These are phyloP conservation scores for Desmophyllum pertusum DNA, from an alignment of 92 coral and sea anemone genomes.

Conservation along the genomic window DNA sequence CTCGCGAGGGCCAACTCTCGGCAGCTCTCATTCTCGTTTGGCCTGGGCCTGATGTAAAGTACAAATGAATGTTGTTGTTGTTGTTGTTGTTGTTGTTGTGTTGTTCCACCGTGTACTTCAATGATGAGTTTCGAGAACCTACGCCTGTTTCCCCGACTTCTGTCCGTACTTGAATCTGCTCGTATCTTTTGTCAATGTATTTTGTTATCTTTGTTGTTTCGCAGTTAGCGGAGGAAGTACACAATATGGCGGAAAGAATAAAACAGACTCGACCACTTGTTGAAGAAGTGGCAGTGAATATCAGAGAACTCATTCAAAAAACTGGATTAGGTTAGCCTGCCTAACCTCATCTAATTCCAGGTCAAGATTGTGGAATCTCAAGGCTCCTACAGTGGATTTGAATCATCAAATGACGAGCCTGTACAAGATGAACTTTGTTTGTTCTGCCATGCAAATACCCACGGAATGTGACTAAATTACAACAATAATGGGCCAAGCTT, in stretches of 20 bases:
- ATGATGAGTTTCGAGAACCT: not conserved
- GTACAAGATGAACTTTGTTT: not conserved
- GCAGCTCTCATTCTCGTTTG: no score
- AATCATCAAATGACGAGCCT: not conserved
- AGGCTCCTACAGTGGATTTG: not conserved
- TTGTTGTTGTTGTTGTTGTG: not conserved
- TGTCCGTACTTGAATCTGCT: not conserved
- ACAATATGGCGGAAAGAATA: slow-evolving; percentile 47
- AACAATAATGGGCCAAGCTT: not conserved
- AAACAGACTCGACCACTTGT: slow-evolving; percentile 58
- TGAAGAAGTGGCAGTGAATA: slow-evolving; percentile 58
- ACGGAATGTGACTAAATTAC: not conserved
- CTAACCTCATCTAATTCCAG: not conserved
- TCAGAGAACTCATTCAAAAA: slow-evolving; percentile 54
- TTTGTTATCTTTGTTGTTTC: not conserved
- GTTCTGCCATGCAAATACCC: not conserved
- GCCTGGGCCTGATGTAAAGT: no score
- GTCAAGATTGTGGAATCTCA: not conserved
- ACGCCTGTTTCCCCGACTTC: not conserved
- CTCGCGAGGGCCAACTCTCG: no score
- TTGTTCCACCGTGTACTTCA: not conserved
- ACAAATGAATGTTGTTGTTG: not conserved
- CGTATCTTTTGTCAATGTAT: not conserved
- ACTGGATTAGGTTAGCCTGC: not conserved
- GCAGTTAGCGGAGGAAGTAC: slow-evolving; percentile 64